Evolutionary conservation across 2,888 invertebrate genomes (phyloP).

Genomic region (Gari tellinella): DNA sequence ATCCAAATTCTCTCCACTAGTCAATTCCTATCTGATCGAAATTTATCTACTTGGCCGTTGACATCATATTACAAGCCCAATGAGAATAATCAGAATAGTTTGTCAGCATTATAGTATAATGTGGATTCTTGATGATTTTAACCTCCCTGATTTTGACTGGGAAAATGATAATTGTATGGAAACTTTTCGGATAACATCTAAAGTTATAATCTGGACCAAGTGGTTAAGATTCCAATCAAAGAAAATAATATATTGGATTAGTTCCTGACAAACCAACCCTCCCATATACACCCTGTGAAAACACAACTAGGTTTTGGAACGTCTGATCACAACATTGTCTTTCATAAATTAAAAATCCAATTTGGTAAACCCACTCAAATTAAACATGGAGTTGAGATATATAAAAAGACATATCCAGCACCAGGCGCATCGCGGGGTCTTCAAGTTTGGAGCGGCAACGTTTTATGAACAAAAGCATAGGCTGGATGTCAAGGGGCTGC

Average conservation of each 20-base stretch:
- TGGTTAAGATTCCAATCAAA: conserved; percentile 7
- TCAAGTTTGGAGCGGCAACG: too few relatives aligned
- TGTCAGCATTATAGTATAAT: conserved; percentile 11
- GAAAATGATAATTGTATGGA: neutral
- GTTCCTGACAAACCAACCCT: conserved; percentile 28
- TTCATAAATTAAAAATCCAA: conserved; percentile 8
- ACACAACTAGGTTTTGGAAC: neutral
- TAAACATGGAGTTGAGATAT: neutral
- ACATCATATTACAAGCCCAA: conserved; percentile 19
- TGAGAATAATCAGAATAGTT: conserved; percentile 14
- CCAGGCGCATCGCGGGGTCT: too few relatives aligned
- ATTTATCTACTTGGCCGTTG: neutral
- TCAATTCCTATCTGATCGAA: too few relatives aligned
- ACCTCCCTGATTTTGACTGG: conserved; percentile 16
- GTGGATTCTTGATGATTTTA: conserved; percentile 19
- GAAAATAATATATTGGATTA: conserved; percentile 24
- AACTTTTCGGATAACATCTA: neutral
- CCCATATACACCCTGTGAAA: conserved; percentile 3
- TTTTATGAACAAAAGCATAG: too few relatives aligned
- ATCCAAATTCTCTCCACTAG: too few relatives aligned
- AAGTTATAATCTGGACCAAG: neutral
- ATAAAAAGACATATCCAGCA: too few relatives aligned
- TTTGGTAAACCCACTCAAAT: conserved; percentile 1
- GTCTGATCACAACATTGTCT: conserved; percentile 13
- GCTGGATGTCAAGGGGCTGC: too few relatives aligned